Percentiles rank a stretch among this genome's conserved stretches.
Evolutionary conservation across 2,797 vertebrate species (phyloP).

Genomic region (Cottoperca gobio): DNA sequence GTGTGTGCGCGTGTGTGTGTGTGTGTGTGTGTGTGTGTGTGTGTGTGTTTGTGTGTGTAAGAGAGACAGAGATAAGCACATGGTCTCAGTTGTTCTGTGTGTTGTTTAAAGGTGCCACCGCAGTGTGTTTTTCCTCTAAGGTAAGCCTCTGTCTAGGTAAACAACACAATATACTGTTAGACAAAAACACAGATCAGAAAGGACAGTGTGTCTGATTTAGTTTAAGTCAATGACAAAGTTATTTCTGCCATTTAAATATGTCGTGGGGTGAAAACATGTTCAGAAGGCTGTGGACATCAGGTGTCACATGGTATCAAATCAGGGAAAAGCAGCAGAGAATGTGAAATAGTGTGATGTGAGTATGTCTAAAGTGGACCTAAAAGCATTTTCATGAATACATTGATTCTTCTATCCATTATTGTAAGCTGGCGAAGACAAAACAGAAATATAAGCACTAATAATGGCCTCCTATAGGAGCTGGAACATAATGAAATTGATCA

Average conservation of each 20-base stretch:
- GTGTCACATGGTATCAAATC: slow-evolving; percentile 45
- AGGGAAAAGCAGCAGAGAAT: slow-evolving; percentile 25
- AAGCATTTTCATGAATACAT: slow-evolving; percentile 49
- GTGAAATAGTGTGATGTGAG: not conserved
- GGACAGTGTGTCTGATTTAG: slow-evolving; percentile 28
- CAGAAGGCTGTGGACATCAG: slow-evolving; percentile 11
- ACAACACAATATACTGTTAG: slow-evolving; percentile 6
- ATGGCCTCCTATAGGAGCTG: slow-evolving; percentile 57
- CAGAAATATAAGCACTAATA: slow-evolving; percentile 60
- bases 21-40: slow-evolving; percentile 4
- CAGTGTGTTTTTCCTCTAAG: slow-evolving; percentile 11
- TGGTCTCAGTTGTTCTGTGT: slow-evolving; percentile 25
- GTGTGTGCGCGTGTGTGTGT: slow-evolving; percentile 7
- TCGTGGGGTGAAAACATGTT: slow-evolving; percentile 30
- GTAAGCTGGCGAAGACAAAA: slow-evolving; percentile 41
- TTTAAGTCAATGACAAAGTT: slow-evolving; percentile 45
- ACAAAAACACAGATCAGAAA: not conserved
- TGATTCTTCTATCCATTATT: slow-evolving; percentile 52
- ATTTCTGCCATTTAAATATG: slow-evolving; percentile 34
- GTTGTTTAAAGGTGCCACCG: slow-evolving; percentile 45
- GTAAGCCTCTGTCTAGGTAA: slow-evolving; percentile 46
- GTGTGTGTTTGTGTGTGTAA: slow-evolving; percentile 23
- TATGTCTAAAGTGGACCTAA: slow-evolving; percentile 11
- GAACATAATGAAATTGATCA: slow-evolving; percentile 76
- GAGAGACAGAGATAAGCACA: slow-evolving; percentile 1